phyloP scores from a whole-genome alignment of 2,797 vertebrate genomes.

The Hylomyscus alleni region DNA sequence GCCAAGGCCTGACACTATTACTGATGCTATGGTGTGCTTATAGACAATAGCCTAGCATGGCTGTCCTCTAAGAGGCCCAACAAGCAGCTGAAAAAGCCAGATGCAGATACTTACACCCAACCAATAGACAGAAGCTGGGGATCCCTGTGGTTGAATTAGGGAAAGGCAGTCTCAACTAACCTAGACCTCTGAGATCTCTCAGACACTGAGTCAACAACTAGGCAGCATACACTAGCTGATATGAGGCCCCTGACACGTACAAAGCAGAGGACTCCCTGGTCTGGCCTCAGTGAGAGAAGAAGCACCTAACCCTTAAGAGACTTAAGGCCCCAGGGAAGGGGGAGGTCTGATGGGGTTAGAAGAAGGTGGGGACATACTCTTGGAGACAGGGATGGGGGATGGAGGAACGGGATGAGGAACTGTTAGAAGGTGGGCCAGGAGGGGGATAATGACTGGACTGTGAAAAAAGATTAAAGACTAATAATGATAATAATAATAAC shows the following conservation, averaged over 20 bases:
- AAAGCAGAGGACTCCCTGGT: not conserved
- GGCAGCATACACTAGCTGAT: not conserved
- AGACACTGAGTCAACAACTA: not conserved
- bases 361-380: not conserved
- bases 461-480: not conserved
- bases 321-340: not conserved
- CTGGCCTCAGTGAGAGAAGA: not conserved
- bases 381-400: not conserved
- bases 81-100: not conserved
- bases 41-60: not conserved
- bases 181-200: not conserved
- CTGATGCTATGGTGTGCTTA: not conserved
- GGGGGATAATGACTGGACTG: not conserved
- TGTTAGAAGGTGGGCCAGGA: not conserved
- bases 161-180: not conserved
- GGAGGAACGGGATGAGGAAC: not conserved
- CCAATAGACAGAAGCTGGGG: not conserved
- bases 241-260: not conserved
- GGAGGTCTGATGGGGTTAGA: not conserved
- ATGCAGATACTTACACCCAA: not conserved
- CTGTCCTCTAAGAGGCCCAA: not conserved
- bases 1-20: not conserved
- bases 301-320: not conserved
- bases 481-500: no score
- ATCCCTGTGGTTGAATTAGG: not conserved